Evolutionary conservation across 2,797 vertebrate species (phyloP), one percentile per base, ranked within the genome.

Genomic region (Cossypha niveicapilla): DNA sequence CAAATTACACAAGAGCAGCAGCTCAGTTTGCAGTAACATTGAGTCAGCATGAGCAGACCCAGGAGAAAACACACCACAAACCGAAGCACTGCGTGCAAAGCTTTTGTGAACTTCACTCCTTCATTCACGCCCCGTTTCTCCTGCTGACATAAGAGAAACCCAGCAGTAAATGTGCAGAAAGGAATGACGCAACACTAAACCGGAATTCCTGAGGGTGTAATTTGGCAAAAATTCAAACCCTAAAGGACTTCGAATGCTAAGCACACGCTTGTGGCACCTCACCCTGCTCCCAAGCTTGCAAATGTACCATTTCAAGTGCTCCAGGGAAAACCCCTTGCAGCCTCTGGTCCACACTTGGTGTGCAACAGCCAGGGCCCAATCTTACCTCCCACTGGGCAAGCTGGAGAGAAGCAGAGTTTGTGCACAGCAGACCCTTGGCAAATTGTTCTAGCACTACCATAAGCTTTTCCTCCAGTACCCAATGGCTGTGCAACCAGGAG

Each of bases 251-350:
- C 0, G 6, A 25, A 41, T 0, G 13, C 37, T 17, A 25, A 39
- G n/a, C 73, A 50, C 12, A 7, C 0, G 4, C 6, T 13, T 4
- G 2, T 0, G 1, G 34, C 57, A 51, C 32, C 53, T 45, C 3
- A 7, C 22, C 12, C 63, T 24, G 60, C 61, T 89, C 65, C 37
- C 53, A n/a, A 17, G 48, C 47, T 70, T 35, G 27, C 27, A 28
- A 48, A n/a, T 0, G 13, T 0, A 1, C 1, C 0, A 6, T 25
- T 63, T 14, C 3, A 17, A 28, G 23, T 4, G 22, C 48, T 54
- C 21, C 48, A 27, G 28, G 56, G 35, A 54, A 56, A 80, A 62
- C 3, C 42, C n/a, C 51, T 39, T 3, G 44, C 50, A 60, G n/a
- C 16, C 48, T 45, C 50, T 5, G 2, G 24, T 37, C 19, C 17